Base-by-base conservation (phyloP, 2,113 vertebrate genomes). In the Stegostoma tigrinum region DNA sequence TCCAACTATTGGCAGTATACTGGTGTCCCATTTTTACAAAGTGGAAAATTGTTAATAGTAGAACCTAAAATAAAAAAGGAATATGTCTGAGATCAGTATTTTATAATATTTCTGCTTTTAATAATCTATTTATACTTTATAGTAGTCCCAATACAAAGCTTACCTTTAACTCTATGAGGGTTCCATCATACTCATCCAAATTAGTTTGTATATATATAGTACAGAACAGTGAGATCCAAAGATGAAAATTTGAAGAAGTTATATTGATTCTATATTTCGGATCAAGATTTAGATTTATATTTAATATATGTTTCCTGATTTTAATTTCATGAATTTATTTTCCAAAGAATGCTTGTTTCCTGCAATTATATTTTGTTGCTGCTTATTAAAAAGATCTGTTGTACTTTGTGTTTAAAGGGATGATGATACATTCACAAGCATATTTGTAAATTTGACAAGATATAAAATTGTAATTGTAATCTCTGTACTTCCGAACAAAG, bases 241-340 rank as follows among this genome's bases (percentile, higher is more conserved):
- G 45, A 52, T 34, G n/a, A 34, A 52, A 52, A 7, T 52, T 48
- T 42, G 30, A 52, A 5, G 42, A 70, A 72, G 14, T 52, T 45
- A 45, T 52, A 72, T 72, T 14, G 15, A 27, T 17, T 64, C 61
- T 83, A 72, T 30, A 27, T 38, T 19, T 91, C 38, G 15, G 5
- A 66, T 93, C 34, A 64, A n/a, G 24, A 23, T 66, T 93, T 38
- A 93, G 38, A 93, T 42, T 23, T 93, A 23, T 93, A 93, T 67
- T 38, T 24, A 93, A 38, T 94, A 68, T 94, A 70, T 94, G 45
- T 94, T 90, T 64, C 55, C 27, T 90, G 87, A 12, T 83, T 90
- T 90, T 90, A 52, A 90, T n/a, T 34, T 90, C 23, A 61, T 61
- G 48, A 89, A 45, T 83, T 21, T 42, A 30, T 75, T 75, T 34